phyloP scores from a whole-genome alignment of 2,113 vertebrate species.

The Eclectus roratus region DNA sequence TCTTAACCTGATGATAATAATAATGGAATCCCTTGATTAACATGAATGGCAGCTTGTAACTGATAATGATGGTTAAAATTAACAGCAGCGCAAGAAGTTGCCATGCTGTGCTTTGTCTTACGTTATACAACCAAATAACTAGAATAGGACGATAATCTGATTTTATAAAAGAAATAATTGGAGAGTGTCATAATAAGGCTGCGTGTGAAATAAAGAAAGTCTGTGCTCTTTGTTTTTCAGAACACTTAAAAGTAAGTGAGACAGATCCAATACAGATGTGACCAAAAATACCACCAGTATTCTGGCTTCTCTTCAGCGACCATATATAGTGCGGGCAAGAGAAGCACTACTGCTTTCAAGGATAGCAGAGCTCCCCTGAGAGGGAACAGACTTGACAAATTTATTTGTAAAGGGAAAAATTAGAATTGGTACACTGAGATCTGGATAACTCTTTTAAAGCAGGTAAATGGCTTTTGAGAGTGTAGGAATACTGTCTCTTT shows the following conservation, averaged over 20 bases:
- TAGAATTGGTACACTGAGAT: background rate
- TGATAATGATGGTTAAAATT: slow-evolving; percentile 82
- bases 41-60: slow-evolving; percentile 70
- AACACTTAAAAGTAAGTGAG: background rate
- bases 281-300: background rate
- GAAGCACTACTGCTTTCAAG: background rate
- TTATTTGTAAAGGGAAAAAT: background rate
- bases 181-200: background rate
- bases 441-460: background rate
- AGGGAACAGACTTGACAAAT: background rate
- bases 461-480: background rate
- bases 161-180: background rate
- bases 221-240: background rate
- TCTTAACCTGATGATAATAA: slow-evolving; percentile 66
- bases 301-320: background rate
- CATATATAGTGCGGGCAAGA: background rate
- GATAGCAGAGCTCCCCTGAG: background rate
- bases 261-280: background rate
- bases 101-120: slow-evolving; percentile 50
- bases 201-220: background rate
- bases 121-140: slow-evolving; percentile 49
- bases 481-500: background rate
- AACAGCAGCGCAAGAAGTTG: slow-evolving; percentile 62
- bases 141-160: background rate
- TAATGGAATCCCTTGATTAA: slow-evolving; percentile 73